Evolutionary conservation across 2,797 vertebrate genomes (phyloP).

Genomic region (Hypotaenidia okinawae): DNA sequence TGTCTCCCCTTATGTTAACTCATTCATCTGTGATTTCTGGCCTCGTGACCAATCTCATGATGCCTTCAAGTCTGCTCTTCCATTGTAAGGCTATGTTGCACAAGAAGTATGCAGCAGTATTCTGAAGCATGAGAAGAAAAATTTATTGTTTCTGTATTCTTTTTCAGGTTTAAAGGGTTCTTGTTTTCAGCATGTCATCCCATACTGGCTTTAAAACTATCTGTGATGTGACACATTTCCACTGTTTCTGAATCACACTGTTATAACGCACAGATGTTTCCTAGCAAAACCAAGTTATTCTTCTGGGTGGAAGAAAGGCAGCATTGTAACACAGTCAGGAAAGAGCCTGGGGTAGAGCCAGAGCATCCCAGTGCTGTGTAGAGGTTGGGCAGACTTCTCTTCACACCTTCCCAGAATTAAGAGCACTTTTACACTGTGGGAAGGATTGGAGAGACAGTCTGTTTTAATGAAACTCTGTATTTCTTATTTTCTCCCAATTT

Average conservation of each 20-base stretch:
- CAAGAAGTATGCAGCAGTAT: background rate
- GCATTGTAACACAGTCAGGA: background rate
- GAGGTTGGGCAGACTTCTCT: background rate
- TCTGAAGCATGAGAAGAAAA: background rate
- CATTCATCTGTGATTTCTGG: background rate
- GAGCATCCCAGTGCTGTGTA: background rate
- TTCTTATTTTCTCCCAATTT: background rate
- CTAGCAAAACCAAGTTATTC: background rate
- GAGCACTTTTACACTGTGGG: background rate
- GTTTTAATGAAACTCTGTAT: background rate
- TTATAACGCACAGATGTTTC: background rate
- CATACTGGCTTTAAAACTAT: background rate
- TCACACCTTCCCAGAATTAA: background rate
- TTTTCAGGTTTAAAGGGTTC: background rate
- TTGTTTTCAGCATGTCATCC: background rate
- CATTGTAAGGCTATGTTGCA: background rate
- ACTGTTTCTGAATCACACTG: background rate
- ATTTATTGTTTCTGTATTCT: background rate
- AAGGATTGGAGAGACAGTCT: background rate
- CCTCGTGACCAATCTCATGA: rapidly evolving
- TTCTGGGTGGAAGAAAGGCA: background rate
- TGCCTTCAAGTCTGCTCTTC: background rate
- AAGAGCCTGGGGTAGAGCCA: background rate
- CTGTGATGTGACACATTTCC: background rate
- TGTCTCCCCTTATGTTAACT: background rate